Conservation (phyloP, 2,888 invertebrate species). For the Drosophila anomelani region DNA sequence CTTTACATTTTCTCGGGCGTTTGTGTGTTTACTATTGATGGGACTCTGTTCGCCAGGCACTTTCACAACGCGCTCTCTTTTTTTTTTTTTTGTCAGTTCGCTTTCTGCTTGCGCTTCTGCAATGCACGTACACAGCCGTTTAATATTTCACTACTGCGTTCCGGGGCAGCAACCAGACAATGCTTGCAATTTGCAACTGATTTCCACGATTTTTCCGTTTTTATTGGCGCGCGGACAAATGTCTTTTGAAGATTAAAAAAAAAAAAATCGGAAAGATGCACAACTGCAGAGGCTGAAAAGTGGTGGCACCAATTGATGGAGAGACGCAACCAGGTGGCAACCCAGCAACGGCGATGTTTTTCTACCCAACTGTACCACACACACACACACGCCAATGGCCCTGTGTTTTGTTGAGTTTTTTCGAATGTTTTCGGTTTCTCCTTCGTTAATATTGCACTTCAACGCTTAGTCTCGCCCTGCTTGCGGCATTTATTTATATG, state of each 20-base stretch:
- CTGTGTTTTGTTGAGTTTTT: conserved; percentile 49
- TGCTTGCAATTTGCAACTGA: not conserved
- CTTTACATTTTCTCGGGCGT: conserved; percentile 39
- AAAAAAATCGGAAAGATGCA: conserved; percentile 22
- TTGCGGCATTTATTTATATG: not conserved
- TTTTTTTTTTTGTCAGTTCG: not conserved
- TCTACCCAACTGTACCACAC: conserved; percentile 75
- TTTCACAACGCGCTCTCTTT: conserved; percentile 65
- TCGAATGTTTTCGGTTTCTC: not conserved
- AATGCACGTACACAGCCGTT: conserved; percentile 4
- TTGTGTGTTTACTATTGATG: conserved; percentile 18
- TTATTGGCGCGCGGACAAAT: conserved; percentile 1
- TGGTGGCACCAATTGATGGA: conserved; percentile 34
- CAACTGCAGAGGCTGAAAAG: conserved; percentile 30
- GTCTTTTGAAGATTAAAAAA: not conserved
- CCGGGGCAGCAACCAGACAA: not conserved
- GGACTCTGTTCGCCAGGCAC: conserved; percentile 52
- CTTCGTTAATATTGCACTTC: not conserved
- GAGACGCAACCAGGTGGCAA: conserved; percentile 31
- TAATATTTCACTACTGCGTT: conserved; percentile 1
- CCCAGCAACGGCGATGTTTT: conserved; percentile 63
- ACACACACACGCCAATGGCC: conserved; percentile 39
- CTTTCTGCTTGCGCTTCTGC: conserved; percentile 4
- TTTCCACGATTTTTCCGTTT: not conserved
- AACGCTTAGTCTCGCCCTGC: not conserved